Evolutionary conservation across 2,113 vertebrate species (phyloP).

Genomic region (Pyrgilauda ruficollis): DNA sequence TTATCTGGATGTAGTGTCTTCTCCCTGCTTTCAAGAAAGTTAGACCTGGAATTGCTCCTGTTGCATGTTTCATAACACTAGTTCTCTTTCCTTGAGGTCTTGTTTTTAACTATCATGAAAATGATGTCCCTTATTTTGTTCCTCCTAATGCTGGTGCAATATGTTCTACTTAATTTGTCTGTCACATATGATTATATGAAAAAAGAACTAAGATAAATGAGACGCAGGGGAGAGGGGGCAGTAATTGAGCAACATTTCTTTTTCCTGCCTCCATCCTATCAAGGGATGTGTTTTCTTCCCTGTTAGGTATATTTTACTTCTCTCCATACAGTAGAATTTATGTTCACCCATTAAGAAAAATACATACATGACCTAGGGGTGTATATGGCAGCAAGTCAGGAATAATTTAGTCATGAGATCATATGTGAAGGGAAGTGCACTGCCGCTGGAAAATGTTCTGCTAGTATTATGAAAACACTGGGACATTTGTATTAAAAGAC

Average conservation of each 20-base stretch:
- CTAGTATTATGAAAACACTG: background rate
- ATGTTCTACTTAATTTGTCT: background rate
- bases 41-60: background rate
- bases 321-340: background rate
- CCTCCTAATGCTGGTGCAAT: background rate
- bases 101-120: background rate
- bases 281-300: background rate
- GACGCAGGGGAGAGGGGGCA: background rate
- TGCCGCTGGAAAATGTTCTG: background rate
- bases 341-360: background rate
- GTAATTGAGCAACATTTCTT: background rate
- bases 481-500: background rate
- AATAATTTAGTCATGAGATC: conserved; percentile 38
- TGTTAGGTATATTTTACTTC: background rate
- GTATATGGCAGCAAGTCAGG: background rate
- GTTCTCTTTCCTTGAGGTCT: background rate
- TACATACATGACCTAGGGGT: background rate
- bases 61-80: background rate
- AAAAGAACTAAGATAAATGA: background rate
- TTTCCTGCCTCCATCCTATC: background rate
- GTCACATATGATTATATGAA: background rate
- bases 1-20: background rate
- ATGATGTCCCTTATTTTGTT: background rate
- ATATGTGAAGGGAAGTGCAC: background rate
- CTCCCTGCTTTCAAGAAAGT: background rate